phyloP scores from a whole-genome alignment of 2,888 invertebrate species.

The Parelbella ahira region DNA sequence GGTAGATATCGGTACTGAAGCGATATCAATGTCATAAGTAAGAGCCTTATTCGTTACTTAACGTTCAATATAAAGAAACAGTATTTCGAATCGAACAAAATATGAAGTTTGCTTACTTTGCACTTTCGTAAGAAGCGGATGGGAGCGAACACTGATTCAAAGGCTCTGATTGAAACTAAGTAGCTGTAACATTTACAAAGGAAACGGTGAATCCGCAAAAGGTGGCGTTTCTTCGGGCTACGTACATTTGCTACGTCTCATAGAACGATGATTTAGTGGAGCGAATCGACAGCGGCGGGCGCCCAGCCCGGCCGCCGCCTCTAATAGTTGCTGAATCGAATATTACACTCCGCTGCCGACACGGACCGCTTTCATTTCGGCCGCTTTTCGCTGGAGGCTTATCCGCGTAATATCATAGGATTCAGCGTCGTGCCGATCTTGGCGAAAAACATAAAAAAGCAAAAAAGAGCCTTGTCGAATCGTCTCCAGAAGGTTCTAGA shows the following conservation, averaged over 20 bases:
- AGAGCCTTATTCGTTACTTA: no score
- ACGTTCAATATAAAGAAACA: neutral
- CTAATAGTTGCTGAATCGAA: slow-evolving; percentile 42
- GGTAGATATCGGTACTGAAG: no score
- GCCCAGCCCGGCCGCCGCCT: slow-evolving; percentile 32
- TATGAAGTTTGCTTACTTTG: no score
- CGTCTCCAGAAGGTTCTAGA: slow-evolving; percentile 35
- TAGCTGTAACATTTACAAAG: slow-evolving; percentile 9
- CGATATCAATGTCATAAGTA: no score
- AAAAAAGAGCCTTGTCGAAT: no score
- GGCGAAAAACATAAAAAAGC: slow-evolving; percentile 39
- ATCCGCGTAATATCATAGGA: slow-evolving; percentile 32
- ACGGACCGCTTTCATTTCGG: slow-evolving; percentile 17
- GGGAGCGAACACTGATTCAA: slow-evolving; percentile 38
- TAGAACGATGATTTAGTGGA: slow-evolving; percentile 51
- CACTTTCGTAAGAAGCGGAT: neutral
- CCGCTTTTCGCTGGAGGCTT: slow-evolving; percentile 31
- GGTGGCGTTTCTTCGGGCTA: slow-evolving; percentile 29
- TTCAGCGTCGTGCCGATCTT: slow-evolving; percentile 30
- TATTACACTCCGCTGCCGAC: slow-evolving; percentile 25
- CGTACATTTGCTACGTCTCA: slow-evolving; percentile 44
- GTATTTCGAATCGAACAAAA: no score
- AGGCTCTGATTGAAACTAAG: slow-evolving; percentile 13
- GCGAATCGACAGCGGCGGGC: slow-evolving; percentile 46
- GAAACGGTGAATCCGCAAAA: slow-evolving; percentile 16